Percentiles rank a stretch among this genome's conserved stretches.
Evolutionary conservation across 1,140 invertebrate species (phyloP).

Genomic region (Drosophila auraria): DNA sequence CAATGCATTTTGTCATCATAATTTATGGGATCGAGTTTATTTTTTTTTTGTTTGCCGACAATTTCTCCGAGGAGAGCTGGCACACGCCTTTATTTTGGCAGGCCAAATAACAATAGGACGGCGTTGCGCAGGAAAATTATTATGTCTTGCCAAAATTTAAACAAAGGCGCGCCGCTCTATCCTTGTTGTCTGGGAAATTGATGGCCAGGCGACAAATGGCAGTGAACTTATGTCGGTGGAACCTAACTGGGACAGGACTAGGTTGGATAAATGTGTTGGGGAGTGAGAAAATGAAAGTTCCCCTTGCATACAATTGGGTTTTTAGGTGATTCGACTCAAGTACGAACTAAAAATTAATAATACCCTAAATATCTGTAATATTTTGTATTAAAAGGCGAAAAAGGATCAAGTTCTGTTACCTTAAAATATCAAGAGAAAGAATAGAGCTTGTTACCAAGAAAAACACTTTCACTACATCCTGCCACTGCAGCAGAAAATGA

Average conservation of each 20-base stretch:
- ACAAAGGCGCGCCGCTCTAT: slow-evolving; percentile 54
- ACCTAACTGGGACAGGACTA: slow-evolving; percentile 23
- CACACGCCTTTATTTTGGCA: slow-evolving; percentile 48
- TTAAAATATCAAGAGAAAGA: background rate
- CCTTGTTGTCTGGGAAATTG: slow-evolving; percentile 48
- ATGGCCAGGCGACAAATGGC: slow-evolving; percentile 47
- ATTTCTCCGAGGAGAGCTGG: slow-evolving; percentile 14
- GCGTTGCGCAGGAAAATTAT: slow-evolving; percentile 71
- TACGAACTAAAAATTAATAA: background rate
- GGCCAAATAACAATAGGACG: slow-evolving; percentile 24
- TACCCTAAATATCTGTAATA: too few species aligned
- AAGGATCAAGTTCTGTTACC: background rate
- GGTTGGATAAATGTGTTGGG: background rate
- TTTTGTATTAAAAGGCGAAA: too few species aligned
- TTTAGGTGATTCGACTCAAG: background rate
- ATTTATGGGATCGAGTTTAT: slow-evolving; percentile 57
- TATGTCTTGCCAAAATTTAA: slow-evolving; percentile 74
- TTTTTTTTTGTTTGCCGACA: slow-evolving; percentile 31
- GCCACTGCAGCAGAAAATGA: background rate
- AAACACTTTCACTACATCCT: slow-evolving; percentile 49
- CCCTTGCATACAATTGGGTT: background rate
- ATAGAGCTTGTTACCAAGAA: background rate
- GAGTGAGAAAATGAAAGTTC: background rate
- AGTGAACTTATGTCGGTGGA: slow-evolving; percentile 49
- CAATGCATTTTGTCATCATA: slow-evolving; percentile 70